A percentile compares a stretch with the other conserved stretches of the same genome.
Evolutionary conservation across 2,888 invertebrate species (phyloP).

Genomic region (Nemoura dubitans): DNA sequence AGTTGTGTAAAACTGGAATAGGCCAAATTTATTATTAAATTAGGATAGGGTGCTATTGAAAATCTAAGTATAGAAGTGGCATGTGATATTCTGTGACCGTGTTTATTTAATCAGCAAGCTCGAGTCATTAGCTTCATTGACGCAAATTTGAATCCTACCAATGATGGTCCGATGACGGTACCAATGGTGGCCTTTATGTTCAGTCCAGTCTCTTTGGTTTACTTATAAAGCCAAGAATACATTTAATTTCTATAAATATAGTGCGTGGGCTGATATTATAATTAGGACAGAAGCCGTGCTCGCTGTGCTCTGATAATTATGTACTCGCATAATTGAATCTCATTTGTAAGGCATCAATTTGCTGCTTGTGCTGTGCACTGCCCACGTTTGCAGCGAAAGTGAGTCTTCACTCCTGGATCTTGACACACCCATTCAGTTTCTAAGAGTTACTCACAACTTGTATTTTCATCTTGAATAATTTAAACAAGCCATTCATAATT

Average conservation of each 20-base stretch:
- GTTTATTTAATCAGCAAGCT: background rate
- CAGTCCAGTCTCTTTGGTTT: too few relatives aligned
- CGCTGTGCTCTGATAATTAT: background rate
- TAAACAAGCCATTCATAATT: conserved; percentile 12
- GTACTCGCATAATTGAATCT: background rate
- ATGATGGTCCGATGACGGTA: too few relatives aligned
- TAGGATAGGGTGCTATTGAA: background rate
- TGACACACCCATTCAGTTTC: background rate
- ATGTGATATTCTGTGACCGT: background rate
- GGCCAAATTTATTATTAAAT: background rate
- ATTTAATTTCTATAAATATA: background rate
- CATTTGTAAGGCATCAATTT: background rate
- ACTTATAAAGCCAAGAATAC: background rate
- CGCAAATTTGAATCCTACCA: too few relatives aligned
- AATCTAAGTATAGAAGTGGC: background rate
- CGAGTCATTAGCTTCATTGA: background rate
- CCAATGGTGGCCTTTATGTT: too few relatives aligned
- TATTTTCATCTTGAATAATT: conserved; percentile 4
- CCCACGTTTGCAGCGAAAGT: background rate
- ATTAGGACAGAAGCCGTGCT: background rate
- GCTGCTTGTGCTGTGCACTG: background rate
- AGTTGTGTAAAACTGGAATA: background rate
- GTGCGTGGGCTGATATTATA: background rate
- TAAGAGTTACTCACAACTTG: background rate
- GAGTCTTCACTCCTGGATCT: background rate